These are phyloP conservation scores for Ectemnius cavifrons DNA, from an alignment of 2,888 invertebrate species.

Conservation along the genomic window DNA sequence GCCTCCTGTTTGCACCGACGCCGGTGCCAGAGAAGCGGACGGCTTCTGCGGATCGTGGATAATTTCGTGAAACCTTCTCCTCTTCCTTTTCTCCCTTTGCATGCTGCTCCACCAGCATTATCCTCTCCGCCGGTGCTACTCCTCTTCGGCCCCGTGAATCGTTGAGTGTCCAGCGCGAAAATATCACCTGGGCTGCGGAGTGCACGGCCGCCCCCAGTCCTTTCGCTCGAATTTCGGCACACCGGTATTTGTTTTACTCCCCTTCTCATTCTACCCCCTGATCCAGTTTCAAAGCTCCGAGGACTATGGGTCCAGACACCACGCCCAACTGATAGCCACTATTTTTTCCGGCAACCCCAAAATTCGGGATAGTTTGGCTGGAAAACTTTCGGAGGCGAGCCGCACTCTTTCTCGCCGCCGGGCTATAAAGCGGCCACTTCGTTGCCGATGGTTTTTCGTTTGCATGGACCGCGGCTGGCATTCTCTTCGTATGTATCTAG, in stretches of 20 bases:
- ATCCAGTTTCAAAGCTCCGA: slow-evolving; percentile 4
- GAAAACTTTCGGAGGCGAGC: too few relatives aligned
- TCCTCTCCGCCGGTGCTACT: background rate
- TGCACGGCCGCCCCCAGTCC: background rate
- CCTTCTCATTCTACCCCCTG: slow-evolving; percentile 8
- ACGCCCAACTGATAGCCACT: background rate
- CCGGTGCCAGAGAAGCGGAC: slow-evolving; percentile 19
- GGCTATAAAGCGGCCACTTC: too few relatives aligned
- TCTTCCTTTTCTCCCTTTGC: background rate
- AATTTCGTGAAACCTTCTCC: slow-evolving; percentile 57
- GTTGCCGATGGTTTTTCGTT: slow-evolving; percentile 35
- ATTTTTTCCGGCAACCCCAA: background rate
- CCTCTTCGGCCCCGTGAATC: slow-evolving; percentile 23
- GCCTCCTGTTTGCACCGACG: slow-evolving; percentile 42
- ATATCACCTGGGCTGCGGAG: slow-evolving; percentile 24
- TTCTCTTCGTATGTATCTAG: too few relatives aligned
- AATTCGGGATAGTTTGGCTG: background rate
- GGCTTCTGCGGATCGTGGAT: slow-evolving; percentile 61
- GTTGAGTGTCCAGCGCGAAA: slow-evolving; percentile 35
- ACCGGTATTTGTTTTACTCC: slow-evolving; percentile 52
- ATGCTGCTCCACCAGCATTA: slow-evolving; percentile 24
- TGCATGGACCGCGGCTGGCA: slow-evolving; percentile 10
- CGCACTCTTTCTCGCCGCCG: too few relatives aligned
- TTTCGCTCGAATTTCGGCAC: slow-evolving; percentile 37
- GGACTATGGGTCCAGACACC: slow-evolving; percentile 29